Percentiles rank a stretch among this genome's conserved stretches.
These are phyloP conservation scores for Hippocampus comes DNA, from an alignment of 2,113 vertebrate species.

Conservation along the genomic window DNA sequence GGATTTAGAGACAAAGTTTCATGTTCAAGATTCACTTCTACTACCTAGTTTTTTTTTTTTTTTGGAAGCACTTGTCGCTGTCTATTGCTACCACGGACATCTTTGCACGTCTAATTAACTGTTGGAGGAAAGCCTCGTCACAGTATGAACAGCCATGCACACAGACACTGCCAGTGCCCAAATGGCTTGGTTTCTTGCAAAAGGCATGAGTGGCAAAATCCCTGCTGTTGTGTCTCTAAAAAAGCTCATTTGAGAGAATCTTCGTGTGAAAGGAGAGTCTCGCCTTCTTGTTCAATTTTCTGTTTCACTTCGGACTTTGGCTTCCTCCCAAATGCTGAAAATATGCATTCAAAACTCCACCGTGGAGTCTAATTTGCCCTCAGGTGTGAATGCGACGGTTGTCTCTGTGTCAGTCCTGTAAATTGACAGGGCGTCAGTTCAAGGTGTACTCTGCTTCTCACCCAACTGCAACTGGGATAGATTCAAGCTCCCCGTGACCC, in stretches of 20 bases:
- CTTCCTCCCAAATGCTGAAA: not conserved
- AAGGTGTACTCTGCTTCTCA: not conserved
- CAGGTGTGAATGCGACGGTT: not conserved
- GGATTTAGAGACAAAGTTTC: too few species aligned
- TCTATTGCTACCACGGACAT: not conserved
- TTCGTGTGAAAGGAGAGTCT: not conserved
- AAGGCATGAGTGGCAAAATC: not conserved
- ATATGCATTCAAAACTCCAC: not conserved
- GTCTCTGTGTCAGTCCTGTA: slow-evolving; percentile 2
- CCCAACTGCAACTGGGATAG: not conserved
- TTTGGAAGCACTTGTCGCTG: too few species aligned
- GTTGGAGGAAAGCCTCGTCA: not conserved
- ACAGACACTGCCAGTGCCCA: not conserved
- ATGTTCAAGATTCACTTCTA: too few species aligned
- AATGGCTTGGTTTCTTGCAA: not conserved
- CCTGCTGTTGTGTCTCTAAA: not conserved
- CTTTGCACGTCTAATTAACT: not conserved
- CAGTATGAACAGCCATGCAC: not conserved
- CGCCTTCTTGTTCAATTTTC: not conserved
- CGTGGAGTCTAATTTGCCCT: not conserved
- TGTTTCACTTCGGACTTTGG: not conserved
- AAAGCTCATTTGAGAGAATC: not conserved
- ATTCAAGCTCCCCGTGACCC: not conserved
- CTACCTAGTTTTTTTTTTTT: too few species aligned
- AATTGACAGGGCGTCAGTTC: slow-evolving; percentile 5